Conservation (phyloP, 1,140 invertebrate genomes). For the Drosophila neocordata region DNA sequence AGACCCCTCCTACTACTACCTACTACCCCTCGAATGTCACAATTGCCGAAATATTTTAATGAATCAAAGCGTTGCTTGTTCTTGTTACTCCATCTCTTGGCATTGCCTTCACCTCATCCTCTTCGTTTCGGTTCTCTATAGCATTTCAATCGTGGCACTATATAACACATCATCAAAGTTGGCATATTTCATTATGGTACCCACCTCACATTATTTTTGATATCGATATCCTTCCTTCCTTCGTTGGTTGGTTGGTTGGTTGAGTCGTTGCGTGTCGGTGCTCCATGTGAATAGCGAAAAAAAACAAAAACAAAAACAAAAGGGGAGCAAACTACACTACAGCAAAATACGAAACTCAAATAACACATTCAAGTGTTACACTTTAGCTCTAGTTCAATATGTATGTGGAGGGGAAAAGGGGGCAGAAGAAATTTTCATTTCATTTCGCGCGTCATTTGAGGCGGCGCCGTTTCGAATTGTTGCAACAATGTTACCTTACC, state of each 20-base stretch:
- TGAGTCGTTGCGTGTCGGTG: slow-evolving; percentile 59
- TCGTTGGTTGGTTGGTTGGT: slow-evolving; percentile 53
- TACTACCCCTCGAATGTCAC: slow-evolving; percentile 29
- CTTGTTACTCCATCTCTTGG: not conserved
- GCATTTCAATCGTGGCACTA: slow-evolving; percentile 67
- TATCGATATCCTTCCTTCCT: slow-evolving; percentile 25
- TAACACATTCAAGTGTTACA: slow-evolving; percentile 77
- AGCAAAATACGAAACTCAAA: slow-evolving; percentile 64
- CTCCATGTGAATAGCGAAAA: slow-evolving; percentile 60
- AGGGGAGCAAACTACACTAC: slow-evolving; percentile 16
- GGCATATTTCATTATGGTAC: slow-evolving; percentile 72
- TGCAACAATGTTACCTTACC: slow-evolving; percentile 38
- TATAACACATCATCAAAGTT: slow-evolving; percentile 78
- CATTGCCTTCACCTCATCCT: not conserved
- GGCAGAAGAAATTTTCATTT: slow-evolving; percentile 64
- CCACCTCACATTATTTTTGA: slow-evolving; percentile 20
- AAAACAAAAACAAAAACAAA: slow-evolving; percentile 7
- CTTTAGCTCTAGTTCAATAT: slow-evolving; percentile 51
- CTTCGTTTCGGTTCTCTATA: slow-evolving; percentile 19
- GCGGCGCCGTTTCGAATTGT: slow-evolving; percentile 73
- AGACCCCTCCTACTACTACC: not conserved
- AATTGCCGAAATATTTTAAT: slow-evolving; percentile 68
- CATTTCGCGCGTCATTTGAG: slow-evolving; percentile 79
- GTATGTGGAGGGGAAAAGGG: not conserved
- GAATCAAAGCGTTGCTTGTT: slow-evolving; percentile 48